phyloP scores from a whole-genome alignment of 2,113 vertebrate species.

The Sinocyclocheilus maitianheensis region DNA sequence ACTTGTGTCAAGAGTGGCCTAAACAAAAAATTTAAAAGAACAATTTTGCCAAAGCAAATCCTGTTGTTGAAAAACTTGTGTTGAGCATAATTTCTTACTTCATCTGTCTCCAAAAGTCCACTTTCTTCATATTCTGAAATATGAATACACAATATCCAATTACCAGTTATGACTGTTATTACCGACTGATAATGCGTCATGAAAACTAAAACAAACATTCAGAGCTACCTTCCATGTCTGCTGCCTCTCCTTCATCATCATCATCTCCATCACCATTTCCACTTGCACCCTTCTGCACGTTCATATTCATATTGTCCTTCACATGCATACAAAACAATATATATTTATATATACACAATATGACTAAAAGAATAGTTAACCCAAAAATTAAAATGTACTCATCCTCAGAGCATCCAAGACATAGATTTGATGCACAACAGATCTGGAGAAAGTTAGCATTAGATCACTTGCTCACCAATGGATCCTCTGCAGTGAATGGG shows the following conservation, averaged over 20 bases:
- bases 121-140: slow-evolving; percentile 96
- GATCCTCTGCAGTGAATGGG: no score
- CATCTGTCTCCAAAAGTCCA: slow-evolving; percentile 93
- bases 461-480: no score
- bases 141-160: not conserved
- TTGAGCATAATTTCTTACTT: slow-evolving; percentile 75
- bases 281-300: slow-evolving; percentile 74
- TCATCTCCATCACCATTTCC: slow-evolving; percentile 78
- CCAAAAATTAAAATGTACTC: not conserved
- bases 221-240: slow-evolving; percentile 96
- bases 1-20: slow-evolving; percentile 95
- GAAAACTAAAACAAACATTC: not conserved
- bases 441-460: no score
- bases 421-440: no score
- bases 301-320: slow-evolving; percentile 89
- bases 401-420: not conserved
- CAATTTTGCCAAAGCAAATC: not conserved
- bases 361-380: not conserved
- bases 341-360: not conserved
- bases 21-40: not conserved
- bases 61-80: not conserved
- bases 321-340: not conserved
- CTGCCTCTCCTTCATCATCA: slow-evolving; percentile 91
- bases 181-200: not conserved
- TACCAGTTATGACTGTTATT: no score